phyloP scores from a whole-genome alignment of 1,140 invertebrate species.

The Aphidius gifuensis region DNA sequence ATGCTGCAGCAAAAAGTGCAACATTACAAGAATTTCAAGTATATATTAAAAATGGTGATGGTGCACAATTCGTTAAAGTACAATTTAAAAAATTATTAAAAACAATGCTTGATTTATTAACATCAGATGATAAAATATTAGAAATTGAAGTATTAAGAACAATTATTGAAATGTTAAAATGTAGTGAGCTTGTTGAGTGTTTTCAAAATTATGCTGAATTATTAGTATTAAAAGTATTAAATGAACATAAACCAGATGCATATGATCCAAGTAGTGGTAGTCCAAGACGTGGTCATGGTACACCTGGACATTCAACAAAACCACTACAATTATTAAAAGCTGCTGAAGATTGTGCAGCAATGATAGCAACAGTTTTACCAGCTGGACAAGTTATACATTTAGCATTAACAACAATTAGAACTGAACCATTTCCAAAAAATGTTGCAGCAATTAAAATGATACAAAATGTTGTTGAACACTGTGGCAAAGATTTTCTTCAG shows the following conservation, averaged over 20 bases:
- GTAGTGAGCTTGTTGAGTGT: constrained; percentile 68
- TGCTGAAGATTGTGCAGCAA: constrained; percentile 66
- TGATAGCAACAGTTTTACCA: constrained; percentile 72
- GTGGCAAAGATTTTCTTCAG: constrained; percentile 67
- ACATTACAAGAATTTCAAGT: constrained; percentile 49
- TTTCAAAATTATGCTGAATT: constrained; percentile 87
- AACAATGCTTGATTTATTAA: constrained; percentile 70
- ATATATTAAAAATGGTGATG: constrained; percentile 47
- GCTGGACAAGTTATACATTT: constrained; percentile 67
- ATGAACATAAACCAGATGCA: constrained; percentile 67
- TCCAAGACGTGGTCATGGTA: constrained; percentile 31
- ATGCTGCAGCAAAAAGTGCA: constrained; percentile 40
- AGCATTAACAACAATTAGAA: constrained; percentile 79
- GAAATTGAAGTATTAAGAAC: constrained; percentile 73
- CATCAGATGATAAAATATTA: constrained; percentile 64
- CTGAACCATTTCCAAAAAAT: constrained; percentile 80
- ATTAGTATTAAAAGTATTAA: constrained; percentile 80
- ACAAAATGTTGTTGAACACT: constrained; percentile 76
- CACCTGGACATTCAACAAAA: constrained; percentile 13
- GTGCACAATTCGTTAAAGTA: constrained; percentile 22
- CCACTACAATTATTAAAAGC: constrained; percentile 53
- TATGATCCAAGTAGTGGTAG: constrained; percentile 31
- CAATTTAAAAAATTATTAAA: constrained; percentile 67
- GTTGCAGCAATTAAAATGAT: constrained; percentile 91
- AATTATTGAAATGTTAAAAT: constrained; percentile 77